Evolutionary conservation across 2,888 invertebrate species (phyloP).

Genomic region (Bimastos eiseni): DNA sequence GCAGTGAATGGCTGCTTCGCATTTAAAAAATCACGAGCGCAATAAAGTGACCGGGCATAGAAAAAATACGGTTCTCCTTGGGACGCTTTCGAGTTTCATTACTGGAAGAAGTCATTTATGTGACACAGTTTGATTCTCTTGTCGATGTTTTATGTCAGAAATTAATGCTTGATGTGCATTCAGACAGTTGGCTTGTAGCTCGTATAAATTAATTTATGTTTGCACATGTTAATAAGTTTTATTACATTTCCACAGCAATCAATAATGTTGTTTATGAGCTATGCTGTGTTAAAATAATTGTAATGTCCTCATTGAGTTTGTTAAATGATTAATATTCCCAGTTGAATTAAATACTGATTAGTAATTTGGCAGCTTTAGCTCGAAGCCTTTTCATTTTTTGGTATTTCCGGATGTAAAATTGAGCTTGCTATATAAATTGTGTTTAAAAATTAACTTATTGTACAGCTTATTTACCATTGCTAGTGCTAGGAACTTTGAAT

Average conservation of each 20-base stretch:
- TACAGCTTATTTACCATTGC: not conserved
- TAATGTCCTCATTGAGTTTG: not conserved
- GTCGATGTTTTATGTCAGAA: not conserved
- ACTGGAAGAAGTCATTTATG: not conserved
- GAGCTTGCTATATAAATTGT: not conserved
- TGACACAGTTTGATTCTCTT: not conserved
- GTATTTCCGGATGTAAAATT: not conserved
- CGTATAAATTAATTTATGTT: conserved; percentile 13
- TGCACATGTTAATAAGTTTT: not conserved
- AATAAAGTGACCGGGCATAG: not conserved
- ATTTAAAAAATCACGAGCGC: not conserved
- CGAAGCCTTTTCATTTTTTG: not conserved
- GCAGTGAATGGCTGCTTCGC: not conserved
- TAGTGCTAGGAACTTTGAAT: no score
- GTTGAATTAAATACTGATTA: not conserved
- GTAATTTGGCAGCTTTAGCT: not conserved
- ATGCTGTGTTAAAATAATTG: not conserved
- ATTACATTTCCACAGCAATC: not conserved
- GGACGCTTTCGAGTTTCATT: not conserved
- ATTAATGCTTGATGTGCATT: not conserved
- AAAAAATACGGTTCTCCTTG: not conserved
- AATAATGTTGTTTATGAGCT: not conserved
- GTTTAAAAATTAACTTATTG: not conserved
- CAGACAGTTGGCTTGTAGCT: not conserved
- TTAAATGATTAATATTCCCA: not conserved